Conservation (phyloP, 2,888 invertebrate species). For the Mesochorus sp. region DNA sequence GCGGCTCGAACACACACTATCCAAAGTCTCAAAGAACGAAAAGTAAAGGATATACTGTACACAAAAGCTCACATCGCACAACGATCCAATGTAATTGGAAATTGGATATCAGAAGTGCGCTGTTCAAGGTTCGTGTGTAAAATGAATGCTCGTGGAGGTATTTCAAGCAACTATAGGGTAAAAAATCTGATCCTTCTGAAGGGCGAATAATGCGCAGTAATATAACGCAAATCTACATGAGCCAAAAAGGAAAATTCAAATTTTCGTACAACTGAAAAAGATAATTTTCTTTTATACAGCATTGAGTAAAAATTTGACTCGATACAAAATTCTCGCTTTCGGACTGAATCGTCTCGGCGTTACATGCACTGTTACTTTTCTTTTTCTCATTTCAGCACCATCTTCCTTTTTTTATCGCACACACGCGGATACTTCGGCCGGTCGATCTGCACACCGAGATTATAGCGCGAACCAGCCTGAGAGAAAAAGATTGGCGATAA, state of each 20-base stretch:
- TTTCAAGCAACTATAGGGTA: not conserved
- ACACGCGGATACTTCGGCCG: slow-evolving; percentile 45
- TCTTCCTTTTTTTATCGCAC: slow-evolving; percentile 17
- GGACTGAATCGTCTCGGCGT: slow-evolving; percentile 19
- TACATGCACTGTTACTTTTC: not conserved
- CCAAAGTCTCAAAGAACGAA: no score
- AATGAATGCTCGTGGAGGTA: not conserved
- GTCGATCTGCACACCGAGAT: slow-evolving; percentile 50
- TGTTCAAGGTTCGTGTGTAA: not conserved
- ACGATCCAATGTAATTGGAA: not conserved
- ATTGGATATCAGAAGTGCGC: not conserved
- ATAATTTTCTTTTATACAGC: slow-evolving; percentile 26
- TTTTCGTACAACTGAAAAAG: not conserved
- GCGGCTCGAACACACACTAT: no score
- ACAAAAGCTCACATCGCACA: not conserved
- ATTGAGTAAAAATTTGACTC: slow-evolving; percentile 20
- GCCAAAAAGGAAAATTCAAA: not conserved
- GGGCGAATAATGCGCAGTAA: not conserved
- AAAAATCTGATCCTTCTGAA: not conserved
- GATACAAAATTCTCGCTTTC: slow-evolving; percentile 2
- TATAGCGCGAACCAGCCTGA: slow-evolving; percentile 43
- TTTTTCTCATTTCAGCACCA: slow-evolving; percentile 36
- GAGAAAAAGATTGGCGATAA: slow-evolving; percentile 70
- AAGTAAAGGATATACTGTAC: not conserved
- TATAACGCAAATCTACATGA: not conserved